A percentile compares a stretch with the other conserved stretches of the same genome.
Conservation (phyloP, 2,888 invertebrate genomes). For the Craniophora ligustri region DNA sequence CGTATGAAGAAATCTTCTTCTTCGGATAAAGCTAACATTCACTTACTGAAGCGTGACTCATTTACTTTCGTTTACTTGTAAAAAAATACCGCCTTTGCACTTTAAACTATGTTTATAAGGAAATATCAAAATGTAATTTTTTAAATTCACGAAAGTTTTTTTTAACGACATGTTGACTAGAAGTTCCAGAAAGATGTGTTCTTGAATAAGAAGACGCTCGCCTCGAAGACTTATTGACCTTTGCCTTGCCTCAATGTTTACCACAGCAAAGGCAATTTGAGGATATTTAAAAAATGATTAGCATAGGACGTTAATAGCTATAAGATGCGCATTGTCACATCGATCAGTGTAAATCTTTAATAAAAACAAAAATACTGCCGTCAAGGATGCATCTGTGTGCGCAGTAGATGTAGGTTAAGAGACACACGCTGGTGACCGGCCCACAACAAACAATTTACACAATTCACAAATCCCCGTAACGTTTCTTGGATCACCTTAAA, state of each 20-base stretch:
- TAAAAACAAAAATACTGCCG: conserved; percentile 31
- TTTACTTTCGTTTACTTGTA: too few species aligned
- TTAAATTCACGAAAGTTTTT: background rate
- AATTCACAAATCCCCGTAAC: conserved; percentile 83
- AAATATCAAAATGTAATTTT: background rate
- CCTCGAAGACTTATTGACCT: background rate
- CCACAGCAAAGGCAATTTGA: conserved; percentile 3
- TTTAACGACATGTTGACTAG: background rate
- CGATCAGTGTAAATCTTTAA: conserved; percentile 33
- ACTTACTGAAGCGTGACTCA: too few species aligned
- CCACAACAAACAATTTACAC: conserved; percentile 79
- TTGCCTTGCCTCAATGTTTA: conserved; percentile 14
- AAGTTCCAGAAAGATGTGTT: conserved; percentile 6
- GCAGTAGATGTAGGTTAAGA: conserved; percentile 69
- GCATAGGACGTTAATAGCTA: conserved; percentile 30
- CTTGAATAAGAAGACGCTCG: conserved; percentile 1
- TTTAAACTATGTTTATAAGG: background rate
- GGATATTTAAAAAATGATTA: conserved; percentile 28
- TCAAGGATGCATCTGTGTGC: conserved; percentile 35
- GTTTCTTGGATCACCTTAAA: conserved; percentile 83
- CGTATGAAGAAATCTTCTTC: background rate
- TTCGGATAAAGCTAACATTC: too few species aligned
- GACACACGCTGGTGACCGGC: conserved; percentile 57
- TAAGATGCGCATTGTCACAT: conserved; percentile 27
- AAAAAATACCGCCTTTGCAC: background rate